Percentiles rank a stretch among this genome's conserved stretches.
Evolutionary conservation across 2,797 vertebrate species (phyloP).

Genomic region (Schizopygopsis malacanthus): DNA sequence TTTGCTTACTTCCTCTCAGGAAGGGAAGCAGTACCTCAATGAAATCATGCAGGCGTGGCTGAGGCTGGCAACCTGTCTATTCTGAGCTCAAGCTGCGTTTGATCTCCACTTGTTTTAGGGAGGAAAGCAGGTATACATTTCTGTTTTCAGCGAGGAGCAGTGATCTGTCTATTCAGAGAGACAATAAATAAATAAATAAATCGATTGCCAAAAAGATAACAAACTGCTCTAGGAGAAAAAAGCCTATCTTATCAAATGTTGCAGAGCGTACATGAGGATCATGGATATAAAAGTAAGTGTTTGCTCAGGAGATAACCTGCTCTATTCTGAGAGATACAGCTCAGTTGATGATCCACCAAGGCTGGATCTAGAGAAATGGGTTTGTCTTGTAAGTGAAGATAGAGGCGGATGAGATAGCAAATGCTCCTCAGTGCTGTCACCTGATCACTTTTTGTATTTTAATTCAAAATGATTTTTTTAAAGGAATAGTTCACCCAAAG

Average conservation of each 20-base stretch:
- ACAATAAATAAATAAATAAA: conserved; percentile 68
- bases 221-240: conserved; percentile 13
- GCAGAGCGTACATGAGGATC: conserved; percentile 57
- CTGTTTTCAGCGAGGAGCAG: conserved; percentile 64
- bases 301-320: conserved; percentile 19
- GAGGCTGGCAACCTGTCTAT: conserved; percentile 68
- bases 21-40: conserved; percentile 32
- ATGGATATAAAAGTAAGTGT: conserved; percentile 34
- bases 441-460: not conserved
- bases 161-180: conserved; percentile 57
- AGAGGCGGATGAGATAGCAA: not conserved
- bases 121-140: conserved; percentile 65
- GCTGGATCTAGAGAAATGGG: not conserved
- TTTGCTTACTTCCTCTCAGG: conserved; percentile 23
- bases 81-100: conserved; percentile 70
- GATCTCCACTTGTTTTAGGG: conserved; percentile 68
- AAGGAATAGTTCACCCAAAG: not conserved
- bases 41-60: conserved; percentile 64
- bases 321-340: conserved; percentile 21
- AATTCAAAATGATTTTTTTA: not conserved
- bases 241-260: conserved; percentile 44
- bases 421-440: not conserved
- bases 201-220: conserved; percentile 17
- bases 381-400: conserved; percentile 10
- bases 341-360: conserved; percentile 25